phyloP scores from a whole-genome alignment of 1,140 invertebrate species.

The Tetramorium parvispinum region DNA sequence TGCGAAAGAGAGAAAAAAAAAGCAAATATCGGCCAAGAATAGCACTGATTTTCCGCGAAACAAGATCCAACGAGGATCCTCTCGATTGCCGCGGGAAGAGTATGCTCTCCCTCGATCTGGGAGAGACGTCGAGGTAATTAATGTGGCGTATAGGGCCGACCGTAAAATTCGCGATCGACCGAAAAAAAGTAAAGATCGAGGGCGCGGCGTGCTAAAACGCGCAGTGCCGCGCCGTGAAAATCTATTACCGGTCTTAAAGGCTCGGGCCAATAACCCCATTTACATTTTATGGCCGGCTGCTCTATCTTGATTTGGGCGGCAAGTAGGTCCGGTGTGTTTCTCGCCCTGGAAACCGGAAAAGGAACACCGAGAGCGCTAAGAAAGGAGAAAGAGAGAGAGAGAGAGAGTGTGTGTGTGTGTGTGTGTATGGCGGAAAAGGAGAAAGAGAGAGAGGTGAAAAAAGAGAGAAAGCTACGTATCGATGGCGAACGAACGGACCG shows the following conservation, averaged over 20 bases:
- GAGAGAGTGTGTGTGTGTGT: neutral
- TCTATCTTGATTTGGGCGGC: slow-evolving; percentile 57
- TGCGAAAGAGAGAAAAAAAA: neutral
- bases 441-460: neutral
- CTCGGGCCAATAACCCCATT: slow-evolving; percentile 57
- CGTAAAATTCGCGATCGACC: slow-evolving; percentile 31
- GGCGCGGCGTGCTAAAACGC: slow-evolving; percentile 26
- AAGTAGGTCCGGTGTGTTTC: slow-evolving; percentile 56
- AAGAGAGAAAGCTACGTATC: slow-evolving; percentile 38
- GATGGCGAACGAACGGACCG: slow-evolving; percentile 46
- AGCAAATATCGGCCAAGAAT: neutral
- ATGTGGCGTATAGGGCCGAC: neutral
- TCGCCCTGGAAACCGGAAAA: slow-evolving; percentile 55
- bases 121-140: neutral
- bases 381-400: neutral
- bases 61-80: neutral
- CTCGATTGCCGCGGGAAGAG: neutral
- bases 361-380: slow-evolving; percentile 12
- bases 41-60: slow-evolving; percentile 6
- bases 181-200: neutral
- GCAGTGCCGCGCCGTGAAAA: slow-evolving; percentile 39
- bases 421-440: too few relatives aligned
- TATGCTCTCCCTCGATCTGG: neutral
- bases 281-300: slow-evolving; percentile 50
- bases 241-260: slow-evolving; percentile 51